phyloP scores from a whole-genome alignment of 2,113 vertebrate genomes.

The Speoplatyrhinus poulsoni region DNA sequence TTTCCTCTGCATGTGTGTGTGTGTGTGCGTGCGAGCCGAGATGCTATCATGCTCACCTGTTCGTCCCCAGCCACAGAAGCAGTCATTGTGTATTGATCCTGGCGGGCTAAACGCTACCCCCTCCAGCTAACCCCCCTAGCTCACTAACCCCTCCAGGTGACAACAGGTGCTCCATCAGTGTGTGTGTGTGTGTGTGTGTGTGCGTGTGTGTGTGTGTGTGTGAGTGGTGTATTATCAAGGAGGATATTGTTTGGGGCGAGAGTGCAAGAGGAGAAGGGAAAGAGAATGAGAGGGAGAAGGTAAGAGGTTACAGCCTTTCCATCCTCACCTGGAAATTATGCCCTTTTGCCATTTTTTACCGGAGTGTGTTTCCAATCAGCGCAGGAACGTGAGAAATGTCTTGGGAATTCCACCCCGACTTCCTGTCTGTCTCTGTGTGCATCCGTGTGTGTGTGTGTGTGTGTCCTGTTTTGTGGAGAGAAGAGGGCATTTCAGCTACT shows the following conservation, averaged over 20 bases:
- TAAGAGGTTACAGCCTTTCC: slow-evolving; percentile 85
- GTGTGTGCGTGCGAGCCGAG: slow-evolving; percentile 74
- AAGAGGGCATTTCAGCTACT: not conserved
- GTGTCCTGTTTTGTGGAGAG: not conserved
- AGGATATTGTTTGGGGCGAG: slow-evolving; percentile 73
- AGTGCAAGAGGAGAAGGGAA: slow-evolving; percentile 50
- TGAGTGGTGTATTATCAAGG: slow-evolving; percentile 59
- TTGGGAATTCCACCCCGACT: slow-evolving; percentile 71
- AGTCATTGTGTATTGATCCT: slow-evolving; percentile 97
- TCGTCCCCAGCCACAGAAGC: slow-evolving; percentile 84
- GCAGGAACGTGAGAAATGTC: slow-evolving; percentile 90
- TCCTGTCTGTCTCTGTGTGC: slow-evolving; percentile 61
- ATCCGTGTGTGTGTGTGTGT: slow-evolving; percentile 13
- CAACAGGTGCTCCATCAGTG: slow-evolving; percentile 69
- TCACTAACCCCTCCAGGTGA: slow-evolving; percentile 87
- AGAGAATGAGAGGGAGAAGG: slow-evolving; percentile 53
- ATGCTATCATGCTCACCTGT: slow-evolving; percentile 95
- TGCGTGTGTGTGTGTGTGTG: not conserved
- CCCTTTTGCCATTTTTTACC: slow-evolving; percentile 76
- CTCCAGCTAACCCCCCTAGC: slow-evolving; percentile 82
- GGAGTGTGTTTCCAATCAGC: slow-evolving; percentile 82
- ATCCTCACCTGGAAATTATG: slow-evolving; percentile 98
- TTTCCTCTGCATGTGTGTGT: slow-evolving; percentile 91
- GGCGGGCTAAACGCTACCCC: slow-evolving; percentile 85
- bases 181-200: slow-evolving; percentile 21